Percentiles rank a stretch among this genome's conserved stretches.
phyloP scores from a whole-genome alignment of 2,113 vertebrate genomes.

The Toxotes chatareus region DNA sequence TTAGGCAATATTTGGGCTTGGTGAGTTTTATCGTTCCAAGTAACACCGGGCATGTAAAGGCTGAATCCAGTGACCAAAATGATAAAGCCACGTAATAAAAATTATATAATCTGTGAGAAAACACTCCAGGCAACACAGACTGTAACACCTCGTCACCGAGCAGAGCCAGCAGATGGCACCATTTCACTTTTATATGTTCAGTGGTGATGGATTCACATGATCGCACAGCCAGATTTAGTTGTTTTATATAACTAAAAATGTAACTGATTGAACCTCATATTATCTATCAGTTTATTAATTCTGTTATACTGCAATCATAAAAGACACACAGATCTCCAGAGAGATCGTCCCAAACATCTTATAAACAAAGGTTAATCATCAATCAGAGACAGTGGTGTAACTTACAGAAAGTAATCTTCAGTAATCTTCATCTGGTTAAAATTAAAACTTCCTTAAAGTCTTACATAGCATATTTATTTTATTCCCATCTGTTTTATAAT shows the following conservation, averaged over 20 bases:
- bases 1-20: constrained; percentile 23
- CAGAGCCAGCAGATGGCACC: constrained; percentile 66
- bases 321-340: not conserved
- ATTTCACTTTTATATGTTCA: constrained; percentile 32
- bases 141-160: constrained; percentile 7
- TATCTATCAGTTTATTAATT: not conserved
- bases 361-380: not conserved
- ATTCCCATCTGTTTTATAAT: not conserved
- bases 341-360: not conserved
- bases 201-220: not conserved
- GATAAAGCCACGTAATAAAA: constrained; percentile 8
- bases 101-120: constrained; percentile 20
- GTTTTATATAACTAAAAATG: not conserved
- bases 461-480: not conserved
- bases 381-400: not conserved
- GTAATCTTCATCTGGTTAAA: not conserved
- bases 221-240: not conserved
- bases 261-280: not conserved
- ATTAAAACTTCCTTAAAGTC: not conserved
- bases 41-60: not conserved
- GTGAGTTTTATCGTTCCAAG: not conserved
- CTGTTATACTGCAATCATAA: not conserved
- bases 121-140: not conserved
- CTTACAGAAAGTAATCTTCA: not conserved
- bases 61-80: constrained; percentile 32